Percentiles rank a stretch among this genome's conserved stretches.
These are phyloP conservation scores for Orius insidiosus DNA, from an alignment of 1,140 invertebrate species.

Conservation along the genomic window DNA sequence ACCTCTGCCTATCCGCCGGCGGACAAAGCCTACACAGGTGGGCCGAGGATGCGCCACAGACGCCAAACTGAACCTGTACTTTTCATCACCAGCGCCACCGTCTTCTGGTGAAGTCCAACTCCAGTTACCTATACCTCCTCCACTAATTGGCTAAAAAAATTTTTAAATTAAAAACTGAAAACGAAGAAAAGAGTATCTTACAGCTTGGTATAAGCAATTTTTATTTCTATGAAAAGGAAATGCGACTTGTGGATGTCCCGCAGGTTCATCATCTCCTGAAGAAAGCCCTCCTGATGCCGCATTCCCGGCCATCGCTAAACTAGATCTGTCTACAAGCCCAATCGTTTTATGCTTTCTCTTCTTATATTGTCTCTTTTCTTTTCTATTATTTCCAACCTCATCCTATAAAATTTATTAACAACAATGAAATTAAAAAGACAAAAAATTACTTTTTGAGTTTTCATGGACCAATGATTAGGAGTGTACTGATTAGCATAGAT, in stretches of 20 bases:
- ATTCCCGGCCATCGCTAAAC: constrained; percentile 11
- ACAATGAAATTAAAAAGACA: constrained; percentile 4
- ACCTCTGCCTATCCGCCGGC: constrained; percentile 70
- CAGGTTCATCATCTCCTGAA: constrained; percentile 26
- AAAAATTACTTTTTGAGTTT: constrained; percentile 20
- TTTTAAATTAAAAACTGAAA: constrained; percentile 17
- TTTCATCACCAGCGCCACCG: constrained; percentile 49
- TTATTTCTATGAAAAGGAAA: constrained; percentile 67
- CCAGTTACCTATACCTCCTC: constrained; percentile 47
- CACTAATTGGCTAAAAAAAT: constrained; percentile 38
- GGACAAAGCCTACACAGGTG: constrained; percentile 71
- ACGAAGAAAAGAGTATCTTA: constrained; percentile 14
- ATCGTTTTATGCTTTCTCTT: constrained; percentile 67
- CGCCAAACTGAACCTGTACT: constrained; percentile 65
- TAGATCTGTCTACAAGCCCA: constrained; percentile 18
- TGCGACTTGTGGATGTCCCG: constrained; percentile 28
- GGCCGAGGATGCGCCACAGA: constrained; percentile 50
- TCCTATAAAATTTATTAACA: constrained; percentile 24
- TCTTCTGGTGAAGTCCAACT: constrained; percentile 55
- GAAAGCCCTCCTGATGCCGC: constrained; percentile 18
- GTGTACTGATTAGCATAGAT: constrained; percentile 42
- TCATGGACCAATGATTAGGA: constrained; percentile 16
- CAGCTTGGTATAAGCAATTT: constrained; percentile 14
- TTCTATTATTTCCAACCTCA: constrained; percentile 32
- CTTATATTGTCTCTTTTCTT: constrained; percentile 79